Evolutionary conservation across 2,888 invertebrate species (phyloP).

Genomic region (Xestia c-nigrum): DNA sequence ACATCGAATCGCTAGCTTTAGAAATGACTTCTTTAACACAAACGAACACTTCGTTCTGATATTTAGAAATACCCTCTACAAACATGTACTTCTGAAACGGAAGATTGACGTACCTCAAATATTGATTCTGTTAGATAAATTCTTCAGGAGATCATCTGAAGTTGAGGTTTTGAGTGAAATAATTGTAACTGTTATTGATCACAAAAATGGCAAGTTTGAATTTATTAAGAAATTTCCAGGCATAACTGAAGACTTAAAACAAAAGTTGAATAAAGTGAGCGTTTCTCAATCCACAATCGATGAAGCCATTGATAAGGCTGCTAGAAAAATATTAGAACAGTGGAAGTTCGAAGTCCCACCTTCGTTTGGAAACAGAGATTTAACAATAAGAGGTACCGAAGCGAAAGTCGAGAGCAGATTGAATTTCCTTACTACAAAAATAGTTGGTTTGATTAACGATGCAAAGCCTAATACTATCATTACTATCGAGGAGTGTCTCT

Average conservation of each 20-base stretch:
- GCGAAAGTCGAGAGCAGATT: not conserved
- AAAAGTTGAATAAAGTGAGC: not conserved
- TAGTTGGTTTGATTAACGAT: constrained; percentile 1
- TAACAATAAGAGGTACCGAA: not conserved
- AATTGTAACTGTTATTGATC: not conserved
- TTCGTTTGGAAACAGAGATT: not conserved
- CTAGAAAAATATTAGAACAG: constrained; percentile 2
- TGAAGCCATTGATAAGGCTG: not conserved
- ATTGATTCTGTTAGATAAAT: not conserved
- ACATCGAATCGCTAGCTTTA: not conserved
- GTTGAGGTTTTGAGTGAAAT: constrained; percentile 1
- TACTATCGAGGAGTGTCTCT: not conserved
- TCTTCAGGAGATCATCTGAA: not conserved
- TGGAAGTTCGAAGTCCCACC: not conserved
- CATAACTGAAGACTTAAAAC: not conserved
- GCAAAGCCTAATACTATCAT: not conserved
- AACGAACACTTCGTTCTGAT: not conserved
- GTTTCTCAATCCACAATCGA: not conserved
- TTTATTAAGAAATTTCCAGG: not conserved
- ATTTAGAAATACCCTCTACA: not conserved
- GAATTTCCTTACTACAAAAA: not conserved
- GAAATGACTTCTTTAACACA: not conserved
- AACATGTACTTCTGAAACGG: not conserved
- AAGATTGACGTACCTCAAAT: not conserved
- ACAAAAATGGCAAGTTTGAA: constrained; percentile 7